phyloP scores from a whole-genome alignment of 2,888 invertebrate species.

The Meta bourneti region DNA sequence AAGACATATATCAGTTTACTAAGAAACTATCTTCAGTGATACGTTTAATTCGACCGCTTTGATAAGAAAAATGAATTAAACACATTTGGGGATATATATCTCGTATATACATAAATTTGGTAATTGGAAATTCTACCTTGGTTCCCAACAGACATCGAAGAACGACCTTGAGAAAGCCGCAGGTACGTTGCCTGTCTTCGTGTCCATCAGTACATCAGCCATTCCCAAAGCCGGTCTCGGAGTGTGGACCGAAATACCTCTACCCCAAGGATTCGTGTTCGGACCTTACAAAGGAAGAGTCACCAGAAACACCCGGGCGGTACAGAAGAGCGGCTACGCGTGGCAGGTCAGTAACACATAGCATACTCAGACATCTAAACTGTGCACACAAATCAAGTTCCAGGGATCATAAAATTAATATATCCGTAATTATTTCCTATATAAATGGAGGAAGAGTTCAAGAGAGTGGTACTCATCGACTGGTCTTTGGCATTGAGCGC shows the following conservation, averaged over 20 bases:
- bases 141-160: neutral
- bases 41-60: neutral
- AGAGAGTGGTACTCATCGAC: too few relatives aligned
- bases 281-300: slow-evolving; percentile 55
- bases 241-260: slow-evolving; percentile 23
- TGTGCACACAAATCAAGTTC: too few relatives aligned
- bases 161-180: neutral
- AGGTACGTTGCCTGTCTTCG: slow-evolving; percentile 8
- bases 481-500: too few relatives aligned
- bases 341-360: slow-evolving; percentile 36
- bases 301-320: neutral
- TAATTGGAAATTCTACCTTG: too few relatives aligned
- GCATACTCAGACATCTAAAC: too few relatives aligned
- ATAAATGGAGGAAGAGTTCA: too few relatives aligned
- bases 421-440: too few relatives aligned
- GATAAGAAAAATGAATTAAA: neutral
- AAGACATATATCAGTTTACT: too few relatives aligned
- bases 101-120: too few relatives aligned
- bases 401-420: too few relatives aligned
- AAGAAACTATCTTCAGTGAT: too few relatives aligned
- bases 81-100: neutral
- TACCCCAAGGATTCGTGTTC: slow-evolving; percentile 52
- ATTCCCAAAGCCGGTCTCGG: slow-evolving; percentile 48
- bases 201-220: slow-evolving; percentile 33
- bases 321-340: slow-evolving; percentile 47